Base-by-base conservation (phyloP, 2,113 vertebrate genomes). In the Cairina moschata region DNA sequence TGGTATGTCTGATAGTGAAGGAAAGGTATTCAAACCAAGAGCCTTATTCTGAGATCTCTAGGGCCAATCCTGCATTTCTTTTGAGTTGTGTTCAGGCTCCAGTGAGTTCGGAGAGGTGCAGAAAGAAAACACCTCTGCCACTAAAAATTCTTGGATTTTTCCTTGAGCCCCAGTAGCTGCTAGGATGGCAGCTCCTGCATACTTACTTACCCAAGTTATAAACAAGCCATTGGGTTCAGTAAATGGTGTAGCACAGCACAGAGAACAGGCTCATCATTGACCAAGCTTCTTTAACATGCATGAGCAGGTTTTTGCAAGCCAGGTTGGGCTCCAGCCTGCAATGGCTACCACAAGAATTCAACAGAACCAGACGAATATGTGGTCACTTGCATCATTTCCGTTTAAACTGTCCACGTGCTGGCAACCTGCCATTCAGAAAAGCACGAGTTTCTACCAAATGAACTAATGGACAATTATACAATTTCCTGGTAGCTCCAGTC, bases 1-100 rank as follows among this genome's bases (percentile, higher is more conserved):
- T 85, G 93, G 55, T 67, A 50, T 69, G 50, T 55, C 55, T 79
- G 94, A 96, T 94, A 96, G 56, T 6, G 52, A 74, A 59, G 84
- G 55, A 91, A 83, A 93, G 20, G 48, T 55, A 55, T 84, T 96
- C 83, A 66, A 93, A 75, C n/a, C 0, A 0, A 59, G 59, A 65
- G n/a, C 55, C 42, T 90, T 73, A 32, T 55, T 82, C 59, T n/a
- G 34, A 83, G 60, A 26, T 46, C 68, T 58, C 31, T 40, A 34
- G 40, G 71, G 54, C 63, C 38, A 34, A 7, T 8, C 60, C 48
- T n/a, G 6, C 48, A 46, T 36, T 79, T 65, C 73, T 25, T 32
- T 60, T 32, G 58, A 93, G n/a, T 16, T 48, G 21, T 29, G 7
- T 18, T 38, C 84, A 83, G 31, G 48, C 26, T 60, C 75, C 7